Evolutionary conservation across 2,888 invertebrate species (phyloP), one percentile per base, ranked within the genome.

Genomic region (Malthinus seriepunctatus): DNA sequence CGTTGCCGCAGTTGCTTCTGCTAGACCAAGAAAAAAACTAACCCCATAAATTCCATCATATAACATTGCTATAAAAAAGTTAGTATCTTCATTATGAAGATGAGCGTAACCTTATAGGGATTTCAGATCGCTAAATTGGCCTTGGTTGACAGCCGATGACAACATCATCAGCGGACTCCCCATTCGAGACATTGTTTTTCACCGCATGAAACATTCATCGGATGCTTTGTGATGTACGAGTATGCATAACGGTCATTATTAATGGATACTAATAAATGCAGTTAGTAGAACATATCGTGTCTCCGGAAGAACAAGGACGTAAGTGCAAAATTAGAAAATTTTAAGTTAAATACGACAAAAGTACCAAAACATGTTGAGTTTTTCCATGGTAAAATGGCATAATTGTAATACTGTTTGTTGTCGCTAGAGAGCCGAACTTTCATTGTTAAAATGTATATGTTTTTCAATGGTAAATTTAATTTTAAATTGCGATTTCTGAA

Each of bases 81-180:
- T 78, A 73, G 77, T 74, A 76, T 78, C 78, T 79, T 78, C 77
- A 79, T 79, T 78, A 79, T 76, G 69, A 71, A 69, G 71, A 72
- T 72, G 72, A 73, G 73, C 73, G 71, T 65, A 67, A 71, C 78
- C 77, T 74, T 78, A 78, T 77, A 78, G 77, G 76, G 77, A 71
- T 54, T 55, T 57, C 62, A 58, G 63, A 60, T 60, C 59, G 66
- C 68, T 76, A 78, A 77, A 77, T 77, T 77, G 77, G 77, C 71
- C 72, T 67, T 65, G 69, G 69, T 70, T 77, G 78, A 78, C 78
- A 76, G 71, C 74, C 70, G 76, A 77, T 78, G 77, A 78, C 78
- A 77, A 78, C 76, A 77, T 77, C 76, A 77, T 77, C 78, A 75
- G 67, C 71, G 71, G 74, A 72, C 73, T 75, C 73, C 73, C 73